phyloP scores from a whole-genome alignment of 2,113 vertebrate species.

The Pterocles burchelli region DNA sequence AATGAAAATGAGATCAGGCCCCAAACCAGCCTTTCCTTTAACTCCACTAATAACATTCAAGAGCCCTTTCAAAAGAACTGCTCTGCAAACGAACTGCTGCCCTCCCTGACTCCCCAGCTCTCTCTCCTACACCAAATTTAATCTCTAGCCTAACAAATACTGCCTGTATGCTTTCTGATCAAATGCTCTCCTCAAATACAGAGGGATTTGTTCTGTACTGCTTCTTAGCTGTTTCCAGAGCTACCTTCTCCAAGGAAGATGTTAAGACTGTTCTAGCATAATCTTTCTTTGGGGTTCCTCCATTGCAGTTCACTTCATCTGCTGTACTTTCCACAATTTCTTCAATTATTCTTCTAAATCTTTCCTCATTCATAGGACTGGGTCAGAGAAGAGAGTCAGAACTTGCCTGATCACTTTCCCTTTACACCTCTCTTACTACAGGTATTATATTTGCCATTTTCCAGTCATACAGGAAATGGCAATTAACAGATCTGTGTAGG shows the following conservation, averaged over 20 bases:
- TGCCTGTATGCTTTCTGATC: neutral
- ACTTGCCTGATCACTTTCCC: neutral
- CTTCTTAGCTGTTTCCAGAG: neutral
- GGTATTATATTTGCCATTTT: neutral
- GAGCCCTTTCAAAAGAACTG: neutral
- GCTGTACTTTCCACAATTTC: neutral
- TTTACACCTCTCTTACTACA: neutral
- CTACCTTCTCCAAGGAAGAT: neutral
- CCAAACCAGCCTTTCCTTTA: neutral
- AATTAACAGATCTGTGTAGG: neutral
- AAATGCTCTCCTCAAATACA: neutral
- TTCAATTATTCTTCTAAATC: neutral
- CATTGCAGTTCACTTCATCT: neutral
- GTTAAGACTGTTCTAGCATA: neutral
- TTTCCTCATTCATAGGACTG: neutral
- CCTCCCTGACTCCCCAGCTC: neutral
- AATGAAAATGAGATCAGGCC: neutral
- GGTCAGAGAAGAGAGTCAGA: neutral
- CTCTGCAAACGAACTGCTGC: neutral
- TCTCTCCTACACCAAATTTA: neutral
- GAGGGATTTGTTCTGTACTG: neutral
- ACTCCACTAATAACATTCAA: neutral
- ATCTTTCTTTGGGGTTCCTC: neutral
- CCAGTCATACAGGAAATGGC: neutral
- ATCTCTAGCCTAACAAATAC: neutral